Percentiles rank a stretch among this genome's conserved stretches.
Evolutionary conservation across 2,797 vertebrate genomes (phyloP).

Genomic region (Protosalanx chinensis): DNA sequence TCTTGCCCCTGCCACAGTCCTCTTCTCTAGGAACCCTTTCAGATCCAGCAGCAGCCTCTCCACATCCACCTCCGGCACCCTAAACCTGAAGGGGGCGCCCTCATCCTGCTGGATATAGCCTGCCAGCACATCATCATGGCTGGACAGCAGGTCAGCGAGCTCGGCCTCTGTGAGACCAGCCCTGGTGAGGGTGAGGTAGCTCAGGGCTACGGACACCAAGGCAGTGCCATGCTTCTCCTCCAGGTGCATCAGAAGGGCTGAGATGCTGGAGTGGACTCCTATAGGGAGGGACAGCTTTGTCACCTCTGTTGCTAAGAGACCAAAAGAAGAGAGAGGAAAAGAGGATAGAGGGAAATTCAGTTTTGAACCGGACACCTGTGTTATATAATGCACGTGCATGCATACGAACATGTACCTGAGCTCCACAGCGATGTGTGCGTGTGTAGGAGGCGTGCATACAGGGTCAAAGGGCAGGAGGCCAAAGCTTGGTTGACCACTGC

Average conservation of each 20-base stretch:
- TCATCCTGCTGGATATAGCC: slow-evolving; percentile 28
- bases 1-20: slow-evolving; percentile 47
- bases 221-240: slow-evolving; percentile 69
- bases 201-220: slow-evolving; percentile 57
- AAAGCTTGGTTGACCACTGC: slow-evolving; percentile 73
- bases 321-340: neutral
- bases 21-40: slow-evolving; percentile 62
- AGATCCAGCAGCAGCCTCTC: slow-evolving; percentile 73
- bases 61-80: slow-evolving; percentile 63
- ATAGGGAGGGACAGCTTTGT: slow-evolving; percentile 61
- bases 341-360: neutral
- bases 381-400: neutral
- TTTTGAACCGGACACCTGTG: too few relatives aligned
- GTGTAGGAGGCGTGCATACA: slow-evolving; percentile 71
- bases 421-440: slow-evolving; percentile 66
- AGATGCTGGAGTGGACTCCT: slow-evolving; percentile 66
- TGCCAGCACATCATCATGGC: slow-evolving; percentile 50
- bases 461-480: slow-evolving; percentile 61
- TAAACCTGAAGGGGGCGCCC: slow-evolving; percentile 28
- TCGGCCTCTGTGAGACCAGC: slow-evolving; percentile 73
- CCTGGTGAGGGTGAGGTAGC: slow-evolving; percentile 69
- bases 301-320: slow-evolving; percentile 64
- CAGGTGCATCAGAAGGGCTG: slow-evolving; percentile 64
- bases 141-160: slow-evolving; percentile 71
- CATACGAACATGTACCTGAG: slow-evolving; percentile 58